Conservation (phyloP, 1,140 invertebrate species). For the Arctopsyche grandis region DNA sequence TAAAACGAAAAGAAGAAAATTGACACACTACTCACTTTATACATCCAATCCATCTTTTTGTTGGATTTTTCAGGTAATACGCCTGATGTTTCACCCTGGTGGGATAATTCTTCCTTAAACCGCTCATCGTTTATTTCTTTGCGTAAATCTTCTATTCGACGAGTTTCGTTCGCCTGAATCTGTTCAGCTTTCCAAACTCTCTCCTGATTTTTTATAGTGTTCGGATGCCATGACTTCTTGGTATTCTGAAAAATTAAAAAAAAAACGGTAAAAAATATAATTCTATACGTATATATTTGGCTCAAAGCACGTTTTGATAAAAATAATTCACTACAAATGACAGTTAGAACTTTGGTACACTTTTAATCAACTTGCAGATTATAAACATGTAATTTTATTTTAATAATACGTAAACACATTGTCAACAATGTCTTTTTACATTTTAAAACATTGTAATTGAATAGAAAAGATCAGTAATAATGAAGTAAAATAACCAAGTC, state of each 20-base stretch:
- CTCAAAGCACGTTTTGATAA: no score
- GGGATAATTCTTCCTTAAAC: slow-evolving; percentile 73
- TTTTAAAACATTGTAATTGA: not conserved
- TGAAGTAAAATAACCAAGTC: slow-evolving; percentile 65
- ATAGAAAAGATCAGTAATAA: slow-evolving; percentile 19
- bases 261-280: not conserved
- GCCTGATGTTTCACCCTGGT: slow-evolving; percentile 70
- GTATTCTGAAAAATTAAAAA: slow-evolving; percentile 68
- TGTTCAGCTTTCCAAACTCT: slow-evolving; percentile 83
- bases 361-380: no score
- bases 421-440: not conserved
- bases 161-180: slow-evolving; percentile 74
- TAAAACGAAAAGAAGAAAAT: no score
- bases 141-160: slow-evolving; percentile 74
- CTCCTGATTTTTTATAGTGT: slow-evolving; percentile 81
- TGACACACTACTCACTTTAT: slow-evolving; percentile 70
- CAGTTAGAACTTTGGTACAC: not conserved
- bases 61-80: slow-evolving; percentile 67
- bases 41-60: slow-evolving; percentile 91
- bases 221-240: slow-evolving; percentile 84
- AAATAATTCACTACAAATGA: not conserved
- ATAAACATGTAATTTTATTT: no score
- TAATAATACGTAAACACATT: no score
- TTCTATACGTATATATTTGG: no score
- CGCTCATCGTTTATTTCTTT: slow-evolving; percentile 75